Evolutionary conservation across 2,888 invertebrate genomes (phyloP).

Genomic region (Thyatira batis): DNA sequence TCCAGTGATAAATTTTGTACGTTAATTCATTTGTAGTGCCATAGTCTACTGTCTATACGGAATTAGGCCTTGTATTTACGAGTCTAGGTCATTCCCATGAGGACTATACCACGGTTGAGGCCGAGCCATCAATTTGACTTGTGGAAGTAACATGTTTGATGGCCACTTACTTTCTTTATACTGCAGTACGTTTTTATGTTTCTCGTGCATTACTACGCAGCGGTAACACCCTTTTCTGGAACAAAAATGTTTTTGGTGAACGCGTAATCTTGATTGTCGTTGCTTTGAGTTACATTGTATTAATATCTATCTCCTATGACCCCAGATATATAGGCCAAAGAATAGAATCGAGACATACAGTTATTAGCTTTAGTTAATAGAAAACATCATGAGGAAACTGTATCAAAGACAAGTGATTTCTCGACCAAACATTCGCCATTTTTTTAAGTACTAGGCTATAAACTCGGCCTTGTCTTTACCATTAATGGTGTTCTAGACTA

Average conservation of each 20-base stretch:
- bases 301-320: too few relatives aligned
- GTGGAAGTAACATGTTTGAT: constrained; percentile 9
- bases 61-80: constrained; percentile 29
- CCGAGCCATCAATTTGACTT: constrained; percentile 3
- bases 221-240: constrained; percentile 95
- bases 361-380: too few relatives aligned
- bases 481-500: too few relatives aligned
- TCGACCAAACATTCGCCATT: too few relatives aligned
- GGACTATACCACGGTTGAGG: neutral
- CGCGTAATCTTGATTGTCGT: too few relatives aligned
- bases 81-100: constrained; percentile 13
- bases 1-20: constrained; percentile 27
- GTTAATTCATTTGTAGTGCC: constrained; percentile 33
- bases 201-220: constrained; percentile 97
- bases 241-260: constrained; percentile 21
- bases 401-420: too few relatives aligned
- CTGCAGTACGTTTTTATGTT: constrained; percentile 96
- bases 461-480: too few relatives aligned
- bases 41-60: constrained; percentile 13
- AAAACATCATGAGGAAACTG: too few relatives aligned
- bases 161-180: constrained; percentile 97
- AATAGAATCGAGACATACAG: too few relatives aligned
- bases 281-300: too few relatives aligned
- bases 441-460: too few relatives aligned
- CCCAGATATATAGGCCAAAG: too few relatives aligned